phyloP scores from a whole-genome alignment of 2,113 vertebrate species.

The Sander lucioperca region DNA sequence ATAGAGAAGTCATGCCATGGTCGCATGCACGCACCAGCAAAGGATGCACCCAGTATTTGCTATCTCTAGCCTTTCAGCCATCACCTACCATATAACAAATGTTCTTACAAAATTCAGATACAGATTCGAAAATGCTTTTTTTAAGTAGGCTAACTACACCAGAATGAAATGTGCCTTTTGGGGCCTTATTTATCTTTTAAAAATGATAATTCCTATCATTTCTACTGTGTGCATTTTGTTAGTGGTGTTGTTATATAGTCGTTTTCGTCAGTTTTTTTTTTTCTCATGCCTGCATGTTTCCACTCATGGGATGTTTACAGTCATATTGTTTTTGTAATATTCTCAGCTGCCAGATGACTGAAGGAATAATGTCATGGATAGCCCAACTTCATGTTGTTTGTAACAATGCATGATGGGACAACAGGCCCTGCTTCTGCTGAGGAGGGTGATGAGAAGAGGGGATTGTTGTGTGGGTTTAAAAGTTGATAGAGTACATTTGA shows the following conservation, averaged over 20 bases:
- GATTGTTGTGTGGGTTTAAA: background rate
- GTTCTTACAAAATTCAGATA: background rate
- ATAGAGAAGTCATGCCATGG: slow-evolving; percentile 40
- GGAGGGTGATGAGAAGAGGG: background rate
- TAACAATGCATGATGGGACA: slow-evolving; percentile 53
- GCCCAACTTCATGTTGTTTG: slow-evolving; percentile 35
- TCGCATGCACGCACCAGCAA: slow-evolving; percentile 27
- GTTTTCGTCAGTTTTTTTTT: background rate
- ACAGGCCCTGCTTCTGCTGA: slow-evolving; percentile 24
- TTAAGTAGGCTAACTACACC: too few species aligned
- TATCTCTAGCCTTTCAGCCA: background rate
- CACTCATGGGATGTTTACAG: slow-evolving; percentile 13
- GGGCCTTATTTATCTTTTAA: background rate
- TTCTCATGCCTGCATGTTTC: slow-evolving; percentile 25
- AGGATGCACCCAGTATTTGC: background rate
- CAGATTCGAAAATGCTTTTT: background rate
- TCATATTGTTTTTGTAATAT: slow-evolving; percentile 33
- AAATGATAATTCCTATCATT: too few species aligned
- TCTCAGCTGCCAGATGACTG: slow-evolving; percentile 34
- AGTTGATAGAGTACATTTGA: slow-evolving; percentile 17
- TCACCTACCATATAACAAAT: background rate
- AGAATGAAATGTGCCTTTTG: background rate
- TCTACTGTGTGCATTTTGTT: background rate
- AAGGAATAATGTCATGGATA: slow-evolving; percentile 59
- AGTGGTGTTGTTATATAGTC: background rate